A percentile compares a stretch with the other conserved stretches of the same genome.
These are phyloP conservation scores for Argyresthia albistria DNA, from an alignment of 2,888 invertebrate genomes.

Conservation along the genomic window DNA sequence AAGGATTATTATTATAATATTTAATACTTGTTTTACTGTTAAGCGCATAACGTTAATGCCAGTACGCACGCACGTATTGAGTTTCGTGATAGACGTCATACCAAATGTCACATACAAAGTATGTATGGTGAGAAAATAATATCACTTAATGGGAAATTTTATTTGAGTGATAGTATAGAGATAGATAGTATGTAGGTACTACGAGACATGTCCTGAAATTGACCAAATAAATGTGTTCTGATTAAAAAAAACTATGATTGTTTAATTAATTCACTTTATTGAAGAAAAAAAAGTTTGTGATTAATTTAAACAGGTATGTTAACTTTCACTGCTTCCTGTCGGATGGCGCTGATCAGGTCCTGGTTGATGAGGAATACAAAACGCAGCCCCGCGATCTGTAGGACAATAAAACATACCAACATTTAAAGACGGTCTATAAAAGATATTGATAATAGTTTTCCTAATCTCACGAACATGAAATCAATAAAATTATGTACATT, in stretches of 20 bases:
- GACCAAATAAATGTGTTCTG: conserved; percentile 73
- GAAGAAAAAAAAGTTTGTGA: neutral
- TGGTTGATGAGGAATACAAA: conserved; percentile 96
- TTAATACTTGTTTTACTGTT: conserved; percentile 39
- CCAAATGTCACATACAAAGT: conserved; percentile 22
- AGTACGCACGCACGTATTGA: conserved; percentile 65
- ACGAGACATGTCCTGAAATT: conserved; percentile 56
- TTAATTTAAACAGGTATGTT: conserved; percentile 61
- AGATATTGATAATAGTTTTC: too few species aligned
- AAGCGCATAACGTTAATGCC: conserved; percentile 56
- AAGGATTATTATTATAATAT: conserved; percentile 41
- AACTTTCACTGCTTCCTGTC: conserved; percentile 89
- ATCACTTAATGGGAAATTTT: conserved; percentile 26
- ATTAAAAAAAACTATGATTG: conserved; percentile 26
- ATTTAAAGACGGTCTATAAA: too few species aligned
- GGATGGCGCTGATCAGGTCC: conserved; percentile 90
- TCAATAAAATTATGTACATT: too few species aligned
- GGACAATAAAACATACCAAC: conserved; percentile 9
- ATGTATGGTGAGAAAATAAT: neutral
- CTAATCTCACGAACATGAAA: too few species aligned
- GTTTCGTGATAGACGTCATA: conserved; percentile 54
- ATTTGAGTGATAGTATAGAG: conserved; percentile 42
- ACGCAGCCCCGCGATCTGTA: conserved; percentile 88
- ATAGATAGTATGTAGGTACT: too few species aligned
- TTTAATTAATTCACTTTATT: neutral